These are phyloP conservation scores for Microdon myrmicae DNA, from an alignment of 2,888 invertebrate species.

Conservation along the genomic window DNA sequence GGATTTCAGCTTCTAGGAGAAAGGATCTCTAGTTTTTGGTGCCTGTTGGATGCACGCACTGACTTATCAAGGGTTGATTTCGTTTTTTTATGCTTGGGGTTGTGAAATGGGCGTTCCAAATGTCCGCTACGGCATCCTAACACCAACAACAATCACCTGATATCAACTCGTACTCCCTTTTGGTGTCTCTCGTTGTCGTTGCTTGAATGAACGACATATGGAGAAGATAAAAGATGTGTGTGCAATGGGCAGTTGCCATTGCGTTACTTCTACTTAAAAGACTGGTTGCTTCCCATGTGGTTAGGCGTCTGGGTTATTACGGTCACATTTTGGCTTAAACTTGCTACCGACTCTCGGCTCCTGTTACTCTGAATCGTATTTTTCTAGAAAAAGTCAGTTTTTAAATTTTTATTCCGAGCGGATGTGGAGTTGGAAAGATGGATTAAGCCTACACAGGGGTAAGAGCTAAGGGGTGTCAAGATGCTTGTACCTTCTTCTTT, in stretches of 20 bases:
- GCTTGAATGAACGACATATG: background rate
- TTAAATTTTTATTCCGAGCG: no score
- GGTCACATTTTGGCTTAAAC: background rate
- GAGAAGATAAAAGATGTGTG: slow-evolving; percentile 11
- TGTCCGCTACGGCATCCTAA: background rate
- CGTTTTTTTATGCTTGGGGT: background rate
- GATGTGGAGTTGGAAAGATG: no score
- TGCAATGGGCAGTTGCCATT: background rate
- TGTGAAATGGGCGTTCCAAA: slow-evolving; percentile 23
- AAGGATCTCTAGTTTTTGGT: slow-evolving; percentile 12
- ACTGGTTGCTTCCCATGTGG: slow-evolving; percentile 1
- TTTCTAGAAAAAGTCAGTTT: slow-evolving; percentile 58
- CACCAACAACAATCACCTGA: background rate
- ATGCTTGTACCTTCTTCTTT: no score
- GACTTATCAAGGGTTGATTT: slow-evolving; percentile 22
- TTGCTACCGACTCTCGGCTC: slow-evolving; percentile 48
- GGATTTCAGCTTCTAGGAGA: slow-evolving; percentile 55
- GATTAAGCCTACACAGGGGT: no score
- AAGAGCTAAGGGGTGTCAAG: no score
- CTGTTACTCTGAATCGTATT: slow-evolving; percentile 56
- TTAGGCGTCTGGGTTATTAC: slow-evolving; percentile 1
- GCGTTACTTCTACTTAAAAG: background rate
- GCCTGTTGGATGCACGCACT: background rate
- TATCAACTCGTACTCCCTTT: background rate
- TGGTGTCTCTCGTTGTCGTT: slow-evolving; percentile 25